A percentile compares a stretch with the other conserved stretches of the same genome.
Evolutionary conservation across 2,888 invertebrate species (phyloP).

Genomic region (Choreutis nemorana): DNA sequence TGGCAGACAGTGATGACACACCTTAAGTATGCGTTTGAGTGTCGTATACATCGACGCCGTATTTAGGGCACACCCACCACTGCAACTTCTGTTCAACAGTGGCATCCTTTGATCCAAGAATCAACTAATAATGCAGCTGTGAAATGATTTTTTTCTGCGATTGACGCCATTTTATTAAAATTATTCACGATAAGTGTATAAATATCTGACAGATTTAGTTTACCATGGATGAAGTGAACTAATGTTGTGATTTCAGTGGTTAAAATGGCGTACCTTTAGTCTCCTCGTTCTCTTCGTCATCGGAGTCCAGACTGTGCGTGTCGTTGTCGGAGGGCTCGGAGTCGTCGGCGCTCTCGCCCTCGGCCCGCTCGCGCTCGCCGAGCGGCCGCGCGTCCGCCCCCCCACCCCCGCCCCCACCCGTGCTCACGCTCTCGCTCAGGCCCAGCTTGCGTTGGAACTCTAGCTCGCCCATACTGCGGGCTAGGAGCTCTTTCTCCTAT

Average conservation of each 20-base stretch:
- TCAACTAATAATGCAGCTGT: background rate
- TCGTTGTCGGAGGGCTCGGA: conserved; percentile 66
- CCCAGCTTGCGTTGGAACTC: conserved; percentile 54
- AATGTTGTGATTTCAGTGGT: too few species aligned
- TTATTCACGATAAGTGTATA: background rate
- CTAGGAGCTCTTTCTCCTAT: conserved; percentile 62
- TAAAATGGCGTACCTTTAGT: conserved; percentile 55
- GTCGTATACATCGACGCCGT: too few species aligned
- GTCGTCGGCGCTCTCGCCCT: conserved; percentile 65
- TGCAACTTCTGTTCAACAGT: too few species aligned
- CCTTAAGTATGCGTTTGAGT: too few species aligned
- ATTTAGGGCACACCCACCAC: too few species aligned
- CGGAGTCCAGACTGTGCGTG: conserved; percentile 62
- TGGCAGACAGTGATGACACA: too few species aligned
- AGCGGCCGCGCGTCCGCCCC: conserved; percentile 31
- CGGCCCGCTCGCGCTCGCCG: conserved; percentile 61
- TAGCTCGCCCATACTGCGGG: conserved; percentile 57
- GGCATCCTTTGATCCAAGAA: too few species aligned
- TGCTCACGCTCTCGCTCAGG: conserved; percentile 37
- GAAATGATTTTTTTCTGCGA: background rate
- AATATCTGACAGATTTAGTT: too few species aligned
- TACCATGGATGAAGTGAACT: too few species aligned
- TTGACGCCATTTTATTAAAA: background rate
- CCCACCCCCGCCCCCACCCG: conserved; percentile 23
- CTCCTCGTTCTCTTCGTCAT: conserved; percentile 70